Percentiles rank a stretch among this genome's conserved stretches.
phyloP scores from a whole-genome alignment of 1,140 invertebrate species.

The Bombus waltoni region DNA sequence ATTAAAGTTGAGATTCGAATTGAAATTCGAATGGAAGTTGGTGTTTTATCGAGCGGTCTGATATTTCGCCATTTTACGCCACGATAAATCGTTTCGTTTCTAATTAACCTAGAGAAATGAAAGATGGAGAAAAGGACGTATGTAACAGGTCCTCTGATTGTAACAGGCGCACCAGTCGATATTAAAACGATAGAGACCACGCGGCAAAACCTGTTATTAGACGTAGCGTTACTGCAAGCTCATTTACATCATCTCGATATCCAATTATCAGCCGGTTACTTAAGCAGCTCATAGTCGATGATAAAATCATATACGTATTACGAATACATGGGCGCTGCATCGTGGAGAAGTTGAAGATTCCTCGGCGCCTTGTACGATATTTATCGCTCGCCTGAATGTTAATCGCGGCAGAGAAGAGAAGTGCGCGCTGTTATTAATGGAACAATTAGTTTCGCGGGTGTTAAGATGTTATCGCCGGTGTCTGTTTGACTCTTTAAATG shows the following conservation, averaged over 20 bases:
- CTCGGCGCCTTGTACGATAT: background rate
- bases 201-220: constrained; percentile 42
- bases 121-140: background rate
- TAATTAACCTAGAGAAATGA: background rate
- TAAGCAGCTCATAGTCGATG: background rate
- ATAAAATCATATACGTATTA: constrained; percentile 13
- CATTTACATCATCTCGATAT: constrained; percentile 53
- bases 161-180: background rate
- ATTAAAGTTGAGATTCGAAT: too few relatives aligned
- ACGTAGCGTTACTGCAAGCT: constrained; percentile 11
- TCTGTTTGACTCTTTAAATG: constrained; percentile 44
- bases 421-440: constrained; percentile 38
- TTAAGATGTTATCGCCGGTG: constrained; percentile 45
- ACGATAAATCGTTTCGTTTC: background rate
- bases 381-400: constrained; percentile 34
- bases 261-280: constrained; percentile 49
- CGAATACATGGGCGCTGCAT: background rate
- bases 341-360: too few relatives aligned
- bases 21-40: too few relatives aligned
- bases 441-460: constrained; percentile 45
- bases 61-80: background rate
- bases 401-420: background rate
- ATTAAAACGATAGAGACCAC: constrained; percentile 22
- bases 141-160: background rate
- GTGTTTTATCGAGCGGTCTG: background rate